These are phyloP conservation scores for Oasisia sp. DNA, from an alignment of 2,888 invertebrate species.

Conservation along the genomic window DNA sequence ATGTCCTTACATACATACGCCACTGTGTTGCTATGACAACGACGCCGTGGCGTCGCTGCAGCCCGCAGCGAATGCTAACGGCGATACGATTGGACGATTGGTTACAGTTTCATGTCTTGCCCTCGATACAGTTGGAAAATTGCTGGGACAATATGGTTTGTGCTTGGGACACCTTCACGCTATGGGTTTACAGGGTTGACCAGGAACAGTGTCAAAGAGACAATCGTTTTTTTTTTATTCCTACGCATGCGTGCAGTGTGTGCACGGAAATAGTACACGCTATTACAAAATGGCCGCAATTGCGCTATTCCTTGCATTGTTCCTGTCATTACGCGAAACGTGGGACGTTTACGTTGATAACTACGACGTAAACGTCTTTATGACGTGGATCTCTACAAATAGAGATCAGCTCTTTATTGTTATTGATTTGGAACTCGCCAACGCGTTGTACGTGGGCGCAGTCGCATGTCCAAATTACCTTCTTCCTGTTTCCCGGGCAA, in stretches of 20 bases:
- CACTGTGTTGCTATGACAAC: neutral
- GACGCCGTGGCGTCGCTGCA: neutral
- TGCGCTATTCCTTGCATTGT: neutral
- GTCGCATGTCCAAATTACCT: neutral
- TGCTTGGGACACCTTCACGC: neutral
- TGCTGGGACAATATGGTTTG: neutral
- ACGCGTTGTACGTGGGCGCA: neutral
- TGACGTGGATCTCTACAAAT: too few species aligned
- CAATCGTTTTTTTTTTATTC: neutral
- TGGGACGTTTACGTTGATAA: neutral
- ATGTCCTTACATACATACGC: too few species aligned
- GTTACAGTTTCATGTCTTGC: neutral
- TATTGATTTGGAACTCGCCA: neutral
- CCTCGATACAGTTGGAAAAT: neutral
- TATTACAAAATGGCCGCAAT: neutral
- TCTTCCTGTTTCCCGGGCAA: neutral
- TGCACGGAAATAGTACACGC: neutral
- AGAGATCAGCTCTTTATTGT: neutral
- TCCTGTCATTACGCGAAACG: neutral
- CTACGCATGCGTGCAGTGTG: conserved; percentile 6
- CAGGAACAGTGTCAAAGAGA: too few species aligned
- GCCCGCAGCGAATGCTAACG: neutral
- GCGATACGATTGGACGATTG: neutral
- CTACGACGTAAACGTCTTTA: neutral
- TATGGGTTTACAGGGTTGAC: neutral